Percentiles rank a stretch among this genome's conserved stretches.
phyloP scores from a whole-genome alignment of 2,797 vertebrate genomes.

The Lindbergichthys nudifrons region DNA sequence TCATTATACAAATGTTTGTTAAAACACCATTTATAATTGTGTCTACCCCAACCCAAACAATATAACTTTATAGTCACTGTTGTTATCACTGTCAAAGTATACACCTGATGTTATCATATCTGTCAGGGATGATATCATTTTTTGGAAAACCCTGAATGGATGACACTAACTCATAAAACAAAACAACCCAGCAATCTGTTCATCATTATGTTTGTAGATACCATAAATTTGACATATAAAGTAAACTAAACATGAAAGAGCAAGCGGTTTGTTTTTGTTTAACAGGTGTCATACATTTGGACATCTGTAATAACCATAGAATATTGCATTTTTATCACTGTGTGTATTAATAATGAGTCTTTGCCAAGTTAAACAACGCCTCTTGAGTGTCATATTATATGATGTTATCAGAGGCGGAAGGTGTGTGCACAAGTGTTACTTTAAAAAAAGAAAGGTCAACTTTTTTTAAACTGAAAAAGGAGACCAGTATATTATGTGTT shows the following conservation, averaged over 20 bases:
- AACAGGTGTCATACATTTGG: constrained; percentile 11
- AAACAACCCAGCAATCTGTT: background rate
- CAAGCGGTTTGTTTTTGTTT: background rate
- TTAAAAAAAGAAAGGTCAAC: too few species aligned
- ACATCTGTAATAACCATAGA: background rate
- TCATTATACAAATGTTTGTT: background rate
- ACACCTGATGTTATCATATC: constrained; percentile 8
- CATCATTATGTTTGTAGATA: background rate
- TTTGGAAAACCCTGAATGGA: constrained; percentile 13
- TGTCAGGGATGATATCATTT: background rate
- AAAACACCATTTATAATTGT: constrained; percentile 8
- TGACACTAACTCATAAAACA: background rate
- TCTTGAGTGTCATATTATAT: too few species aligned
- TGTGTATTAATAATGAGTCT: background rate
- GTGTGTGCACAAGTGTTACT: too few species aligned
- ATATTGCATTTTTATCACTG: background rate
- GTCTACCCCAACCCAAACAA: background rate
- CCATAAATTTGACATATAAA: background rate
- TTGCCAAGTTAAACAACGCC: too few species aligned
- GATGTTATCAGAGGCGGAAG: too few species aligned
- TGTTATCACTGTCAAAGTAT: constrained; percentile 18
- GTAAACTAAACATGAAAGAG: constrained; percentile 12
- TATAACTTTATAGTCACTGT: background rate
- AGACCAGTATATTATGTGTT: too few species aligned
- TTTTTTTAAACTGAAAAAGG: too few species aligned